Conservation (phyloP, 2,113 vertebrate genomes). For the Leucoraja erinaceus region DNA sequence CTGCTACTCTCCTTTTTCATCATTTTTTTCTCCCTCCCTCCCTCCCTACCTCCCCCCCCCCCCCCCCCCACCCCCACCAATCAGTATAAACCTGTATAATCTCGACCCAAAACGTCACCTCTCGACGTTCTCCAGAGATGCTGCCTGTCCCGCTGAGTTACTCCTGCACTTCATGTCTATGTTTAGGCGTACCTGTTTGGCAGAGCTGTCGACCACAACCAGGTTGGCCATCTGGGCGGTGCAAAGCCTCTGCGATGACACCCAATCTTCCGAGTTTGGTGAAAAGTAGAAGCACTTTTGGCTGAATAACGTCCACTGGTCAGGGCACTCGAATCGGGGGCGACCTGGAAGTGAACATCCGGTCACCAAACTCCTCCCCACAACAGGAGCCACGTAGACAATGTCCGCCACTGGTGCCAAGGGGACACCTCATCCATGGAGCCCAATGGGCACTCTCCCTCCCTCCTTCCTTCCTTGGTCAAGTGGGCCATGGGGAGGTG, state of each 20-base stretch:
- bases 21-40: no score
- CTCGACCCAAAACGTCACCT: no score
- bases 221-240: neutral
- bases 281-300: slow-evolving; percentile 4
- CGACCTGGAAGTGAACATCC: neutral
- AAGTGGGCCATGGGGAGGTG: neutral
- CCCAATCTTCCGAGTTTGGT: neutral
- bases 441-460: no score
- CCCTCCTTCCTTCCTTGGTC: neutral
- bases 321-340: neutral
- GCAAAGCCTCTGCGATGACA: neutral
- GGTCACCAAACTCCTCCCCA: neutral
- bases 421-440: neutral
- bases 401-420: neutral
- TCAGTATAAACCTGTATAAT: no score
- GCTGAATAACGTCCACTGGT: neutral
- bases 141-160: no score
- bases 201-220: neutral
- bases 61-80: no score
- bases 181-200: neutral
- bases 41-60: no score
- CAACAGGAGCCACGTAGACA: neutral
- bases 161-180: no score
- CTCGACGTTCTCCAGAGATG: no score
- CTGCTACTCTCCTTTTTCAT: no score